Evolutionary conservation across 2,888 invertebrate genomes (phyloP).

Genomic region (Caenorhabditis panamensis): DNA sequence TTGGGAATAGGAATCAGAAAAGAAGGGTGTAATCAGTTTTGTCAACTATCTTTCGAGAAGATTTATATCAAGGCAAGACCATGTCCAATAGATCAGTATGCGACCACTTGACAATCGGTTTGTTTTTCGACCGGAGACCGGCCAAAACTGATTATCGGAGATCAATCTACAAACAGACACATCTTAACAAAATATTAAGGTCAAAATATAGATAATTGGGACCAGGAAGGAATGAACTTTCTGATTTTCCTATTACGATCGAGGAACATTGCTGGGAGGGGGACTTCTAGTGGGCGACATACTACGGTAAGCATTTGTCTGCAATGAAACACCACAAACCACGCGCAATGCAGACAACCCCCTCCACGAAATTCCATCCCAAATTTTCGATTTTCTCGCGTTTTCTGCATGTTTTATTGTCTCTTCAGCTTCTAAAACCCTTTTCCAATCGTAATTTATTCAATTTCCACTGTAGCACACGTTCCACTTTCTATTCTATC

Average conservation of each 20-base stretch:
- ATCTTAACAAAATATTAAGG: neutral
- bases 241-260: neutral
- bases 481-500: too few species aligned
- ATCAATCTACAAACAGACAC: slow-evolving; percentile 22
- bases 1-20: neutral
- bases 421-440: too few species aligned
- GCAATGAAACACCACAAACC: slow-evolving; percentile 9
- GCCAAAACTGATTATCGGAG: neutral
- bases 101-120: neutral
- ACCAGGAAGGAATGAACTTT: neutral
- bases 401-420: slow-evolving; percentile 1
- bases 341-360: slow-evolving; percentile 23
- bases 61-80: neutral
- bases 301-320: slow-evolving; percentile 26
- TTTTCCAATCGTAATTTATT: too few species aligned
- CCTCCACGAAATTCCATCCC: slow-evolving; percentile 22
- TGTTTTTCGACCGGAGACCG: neutral
- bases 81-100: slow-evolving; percentile 3
- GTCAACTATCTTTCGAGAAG: too few species aligned
- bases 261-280: too few species aligned
- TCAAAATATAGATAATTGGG: neutral
- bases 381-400: slow-evolving; percentile 25
- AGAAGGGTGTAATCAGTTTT: neutral
- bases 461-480: too few species aligned
- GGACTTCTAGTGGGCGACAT: too few species aligned